Evolutionary conservation across 2,113 vertebrate genomes (phyloP), one percentile per base, ranked within the genome.

Genomic region (Hyaena hyaena): DNA sequence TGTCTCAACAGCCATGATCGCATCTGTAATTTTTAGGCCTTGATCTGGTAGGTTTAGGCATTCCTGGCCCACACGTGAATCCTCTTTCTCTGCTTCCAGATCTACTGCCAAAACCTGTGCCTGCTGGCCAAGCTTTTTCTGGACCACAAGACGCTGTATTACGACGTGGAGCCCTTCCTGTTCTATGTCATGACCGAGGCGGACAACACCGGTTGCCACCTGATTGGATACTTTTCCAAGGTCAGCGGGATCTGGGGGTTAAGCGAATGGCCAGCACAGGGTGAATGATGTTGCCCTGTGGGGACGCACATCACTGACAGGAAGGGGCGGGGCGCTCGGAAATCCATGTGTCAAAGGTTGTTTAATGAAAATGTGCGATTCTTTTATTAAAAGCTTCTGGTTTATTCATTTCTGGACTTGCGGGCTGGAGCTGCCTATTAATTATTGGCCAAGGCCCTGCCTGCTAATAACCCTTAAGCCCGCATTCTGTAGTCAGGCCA

Each of bases 111-210:
- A 98, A 99, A 99, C 97, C 98, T 99, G 94, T 99, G 99, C 98
- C 99, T 99, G 97, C 99, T 99, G 96, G 99, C 99, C 94, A 99
- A 99, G 95, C 99, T 99, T 63, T 99, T 99, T 98, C 98, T 99
- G 99, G 99, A 99, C 98, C 99, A 99, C 97, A 99, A 99, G 99
- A 99, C 99, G 0, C 98, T 99, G 43, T 99, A 99, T 86, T 99
- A 99, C 0, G 99, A 99, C 0, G 99, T 99, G 69, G 99, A 99
- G n/a, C 99, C 99, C 31, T 99, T 99, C 98, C 99, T 99, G 10
- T 99, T 99, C 98, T 99, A 99, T 17, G 99, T 99, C 97, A 99
- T 99, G 99, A 99, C 99, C 0, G 99, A 99, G 98, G 99, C 99
- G 0, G 99, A 99, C 99, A 99, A 99, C 98, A 99, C 99, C 0